Evolutionary conservation across 2,113 vertebrate species (phyloP).

Genomic region (Mesembrinibis cayennensis): DNA sequence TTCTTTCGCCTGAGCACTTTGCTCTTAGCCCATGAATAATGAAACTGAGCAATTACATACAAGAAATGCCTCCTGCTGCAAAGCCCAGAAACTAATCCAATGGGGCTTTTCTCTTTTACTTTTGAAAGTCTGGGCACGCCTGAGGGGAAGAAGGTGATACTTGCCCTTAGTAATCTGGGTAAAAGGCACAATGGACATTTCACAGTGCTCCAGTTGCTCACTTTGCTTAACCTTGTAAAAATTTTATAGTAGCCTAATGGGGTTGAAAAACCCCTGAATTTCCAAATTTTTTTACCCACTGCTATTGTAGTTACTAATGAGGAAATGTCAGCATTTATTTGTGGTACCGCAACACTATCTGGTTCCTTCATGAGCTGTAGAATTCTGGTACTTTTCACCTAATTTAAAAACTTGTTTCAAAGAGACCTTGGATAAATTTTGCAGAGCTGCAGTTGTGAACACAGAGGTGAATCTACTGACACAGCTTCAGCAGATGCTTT

Average conservation of each 20-base stretch:
- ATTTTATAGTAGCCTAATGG: conserved; percentile 12
- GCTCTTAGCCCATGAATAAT: conserved; percentile 41
- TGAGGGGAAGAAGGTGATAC: not conserved
- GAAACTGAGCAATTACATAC: conserved; percentile 8
- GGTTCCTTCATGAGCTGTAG: conserved; percentile 30
- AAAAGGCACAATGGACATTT: conserved; percentile 22
- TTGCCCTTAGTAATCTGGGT: conserved; percentile 13
- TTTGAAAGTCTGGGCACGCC: conserved; percentile 12
- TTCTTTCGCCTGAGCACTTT: not conserved
- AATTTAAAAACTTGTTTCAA: conserved; percentile 37
- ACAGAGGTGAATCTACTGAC: conserved; percentile 26
- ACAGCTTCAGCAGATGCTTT: conserved; percentile 46
- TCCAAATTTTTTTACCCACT: not conserved
- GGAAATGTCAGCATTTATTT: conserved; percentile 23
- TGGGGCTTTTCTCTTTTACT: not conserved
- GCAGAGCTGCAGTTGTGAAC: not conserved
- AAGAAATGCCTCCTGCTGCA: conserved; percentile 28
- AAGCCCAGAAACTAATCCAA: conserved; percentile 22
- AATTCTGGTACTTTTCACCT: conserved; percentile 6
- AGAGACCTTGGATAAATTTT: conserved; percentile 47
- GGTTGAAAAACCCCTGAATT: not conserved
- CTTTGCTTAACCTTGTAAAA: conserved; percentile 43
- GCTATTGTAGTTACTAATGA: conserved; percentile 3
- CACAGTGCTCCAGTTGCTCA: not conserved
- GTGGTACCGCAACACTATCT: not conserved